These are phyloP conservation scores for Xanthorhoe spadicearia DNA, from an alignment of 2,888 invertebrate species.

Conservation along the genomic window DNA sequence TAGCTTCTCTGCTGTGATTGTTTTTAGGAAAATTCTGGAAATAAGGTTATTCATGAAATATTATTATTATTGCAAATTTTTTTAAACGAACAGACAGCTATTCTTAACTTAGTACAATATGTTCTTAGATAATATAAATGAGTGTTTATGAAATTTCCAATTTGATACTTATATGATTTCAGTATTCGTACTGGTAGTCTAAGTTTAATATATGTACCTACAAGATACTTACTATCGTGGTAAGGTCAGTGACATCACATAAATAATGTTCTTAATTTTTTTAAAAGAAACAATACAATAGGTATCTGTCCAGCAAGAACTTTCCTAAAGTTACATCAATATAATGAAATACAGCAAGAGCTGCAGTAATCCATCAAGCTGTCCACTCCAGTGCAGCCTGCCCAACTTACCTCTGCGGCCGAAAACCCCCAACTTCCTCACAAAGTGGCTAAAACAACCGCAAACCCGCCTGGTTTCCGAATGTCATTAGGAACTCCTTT, in stretches of 20 bases:
- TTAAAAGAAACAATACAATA: not conserved
- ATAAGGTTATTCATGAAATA: not conserved
- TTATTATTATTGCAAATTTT: not conserved
- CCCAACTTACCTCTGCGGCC: slow-evolving; percentile 56
- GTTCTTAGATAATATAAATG: no score
- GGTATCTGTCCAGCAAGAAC: slow-evolving; percentile 3
- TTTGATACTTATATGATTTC: no score
- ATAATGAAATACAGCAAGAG: slow-evolving; percentile 63
- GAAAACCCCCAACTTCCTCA: slow-evolving; percentile 26
- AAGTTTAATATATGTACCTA: no score
- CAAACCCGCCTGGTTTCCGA: slow-evolving; percentile 56
- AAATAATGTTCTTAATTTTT: not conserved
- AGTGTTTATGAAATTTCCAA: no score
- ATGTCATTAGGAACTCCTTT: slow-evolving; percentile 57
- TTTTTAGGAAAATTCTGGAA: slow-evolving; percentile 26
- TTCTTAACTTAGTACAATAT: no score
- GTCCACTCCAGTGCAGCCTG: slow-evolving; percentile 56
- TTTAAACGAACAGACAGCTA: no score
- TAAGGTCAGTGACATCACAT: not conserved
- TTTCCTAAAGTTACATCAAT: slow-evolving; percentile 37
- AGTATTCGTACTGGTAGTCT: no score
- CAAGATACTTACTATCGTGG: no score
- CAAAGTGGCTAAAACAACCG: slow-evolving; percentile 45
- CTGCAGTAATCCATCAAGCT: slow-evolving; percentile 71
- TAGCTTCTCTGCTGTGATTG: slow-evolving; percentile 49